Evolutionary conservation across 2,113 vertebrate genomes (phyloP).

Genomic region (Phaethon lepturus): DNA sequence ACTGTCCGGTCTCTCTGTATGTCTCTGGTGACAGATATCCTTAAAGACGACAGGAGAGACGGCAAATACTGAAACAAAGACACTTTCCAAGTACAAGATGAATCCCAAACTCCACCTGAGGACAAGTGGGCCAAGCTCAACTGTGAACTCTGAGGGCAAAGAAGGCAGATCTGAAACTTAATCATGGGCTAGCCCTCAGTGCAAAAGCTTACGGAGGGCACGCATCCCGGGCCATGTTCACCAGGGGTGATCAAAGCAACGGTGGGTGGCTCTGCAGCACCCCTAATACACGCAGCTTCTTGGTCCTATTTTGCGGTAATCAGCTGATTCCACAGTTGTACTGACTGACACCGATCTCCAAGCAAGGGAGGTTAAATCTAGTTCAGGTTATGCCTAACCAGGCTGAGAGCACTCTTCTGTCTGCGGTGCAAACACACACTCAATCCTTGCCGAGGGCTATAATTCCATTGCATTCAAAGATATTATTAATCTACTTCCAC

Average conservation of each 20-base stretch:
- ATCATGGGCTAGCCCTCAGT: rapidly evolving
- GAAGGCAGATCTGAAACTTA: not conserved
- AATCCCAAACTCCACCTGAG: not conserved
- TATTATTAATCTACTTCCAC: not conserved
- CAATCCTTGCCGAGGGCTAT: not conserved
- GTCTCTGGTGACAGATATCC: not conserved
- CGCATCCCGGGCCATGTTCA: rapidly evolving
- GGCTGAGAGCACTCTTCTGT: not conserved
- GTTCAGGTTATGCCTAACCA: not conserved
- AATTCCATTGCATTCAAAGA: not conserved
- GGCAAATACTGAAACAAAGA: not conserved
- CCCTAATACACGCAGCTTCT: rapidly evolving
- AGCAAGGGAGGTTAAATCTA: not conserved
- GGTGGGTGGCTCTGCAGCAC: not conserved
- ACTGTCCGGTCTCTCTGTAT: not conserved
- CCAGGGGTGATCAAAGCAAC: not conserved
- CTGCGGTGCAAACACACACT: not conserved
- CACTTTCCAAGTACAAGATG: not conserved
- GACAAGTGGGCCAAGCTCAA: not conserved
- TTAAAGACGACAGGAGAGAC: not conserved
- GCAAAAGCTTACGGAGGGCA: rapidly evolving
- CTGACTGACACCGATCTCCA: not conserved
- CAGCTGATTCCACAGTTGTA: not conserved
- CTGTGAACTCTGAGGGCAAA: not conserved
- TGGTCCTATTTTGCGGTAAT: not conserved